These are phyloP conservation scores for Cariama cristata DNA, from an alignment of 2,113 vertebrate genomes.

Conservation along the genomic window DNA sequence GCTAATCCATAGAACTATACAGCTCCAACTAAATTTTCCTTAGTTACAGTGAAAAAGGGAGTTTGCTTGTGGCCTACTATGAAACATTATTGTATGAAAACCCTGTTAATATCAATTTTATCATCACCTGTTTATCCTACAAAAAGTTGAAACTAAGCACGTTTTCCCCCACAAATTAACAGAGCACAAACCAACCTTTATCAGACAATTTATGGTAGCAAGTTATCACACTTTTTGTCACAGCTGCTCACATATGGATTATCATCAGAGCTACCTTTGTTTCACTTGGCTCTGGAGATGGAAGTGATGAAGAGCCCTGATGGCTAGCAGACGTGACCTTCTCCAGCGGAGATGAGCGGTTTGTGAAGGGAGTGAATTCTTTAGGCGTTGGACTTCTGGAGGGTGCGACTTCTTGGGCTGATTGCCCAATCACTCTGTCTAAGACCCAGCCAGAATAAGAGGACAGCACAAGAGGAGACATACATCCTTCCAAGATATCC, in stretches of 20 bases:
- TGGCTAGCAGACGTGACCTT: background rate
- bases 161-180: background rate
- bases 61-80: background rate
- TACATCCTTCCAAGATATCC: conserved; percentile 73
- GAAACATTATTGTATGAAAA: background rate
- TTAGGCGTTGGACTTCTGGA: background rate
- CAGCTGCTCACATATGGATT: background rate
- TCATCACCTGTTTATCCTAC: background rate
- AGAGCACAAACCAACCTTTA: background rate
- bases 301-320: background rate
- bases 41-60: rapidly evolving
- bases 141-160: background rate
- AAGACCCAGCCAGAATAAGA: conserved; percentile 76
- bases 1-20: background rate
- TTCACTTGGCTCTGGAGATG: background rate
- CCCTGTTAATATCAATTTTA: background rate
- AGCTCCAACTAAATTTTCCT: background rate
- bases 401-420: background rate
- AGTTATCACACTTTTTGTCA: background rate
- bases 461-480: conserved; percentile 67
- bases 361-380: background rate
- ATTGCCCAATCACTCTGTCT: conserved; percentile 44
- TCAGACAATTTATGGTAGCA: background rate
- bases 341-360: background rate
- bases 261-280: conserved; percentile 44